phyloP scores from a whole-genome alignment of 2,113 vertebrate genomes.

The Tachysurus fulvidraco region DNA sequence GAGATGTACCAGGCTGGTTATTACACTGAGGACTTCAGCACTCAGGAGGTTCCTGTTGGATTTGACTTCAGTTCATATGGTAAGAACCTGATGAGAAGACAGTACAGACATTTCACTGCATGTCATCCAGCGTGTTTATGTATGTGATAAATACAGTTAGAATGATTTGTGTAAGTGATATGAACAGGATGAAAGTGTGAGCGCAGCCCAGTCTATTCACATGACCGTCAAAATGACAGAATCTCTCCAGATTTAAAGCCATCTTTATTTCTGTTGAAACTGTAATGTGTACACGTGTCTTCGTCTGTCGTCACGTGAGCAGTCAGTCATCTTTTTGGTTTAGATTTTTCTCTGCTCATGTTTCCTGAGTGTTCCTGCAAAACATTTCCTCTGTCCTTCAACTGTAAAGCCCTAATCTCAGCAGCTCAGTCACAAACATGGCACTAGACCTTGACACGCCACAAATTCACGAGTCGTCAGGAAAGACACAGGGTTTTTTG shows the following conservation, averaged over 20 bases:
- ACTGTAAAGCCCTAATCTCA: conserved; percentile 56
- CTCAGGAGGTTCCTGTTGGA: conserved; percentile 76
- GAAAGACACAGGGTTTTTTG: conserved; percentile 51
- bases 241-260: background rate
- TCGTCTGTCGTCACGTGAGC: no score
- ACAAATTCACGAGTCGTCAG: conserved; percentile 50
- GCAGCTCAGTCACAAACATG: conserved; percentile 64
- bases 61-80: conserved; percentile 77
- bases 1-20: conserved; percentile 73
- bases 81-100: conserved; percentile 53
- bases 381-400: conserved; percentile 64
- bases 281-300: background rate
- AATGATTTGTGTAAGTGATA: no score
- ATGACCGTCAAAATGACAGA: background rate
- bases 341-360: conserved; percentile 33
- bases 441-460: conserved; percentile 67
- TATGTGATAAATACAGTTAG: no score
- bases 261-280: background rate
- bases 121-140: no score
- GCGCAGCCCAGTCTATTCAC: background rate
- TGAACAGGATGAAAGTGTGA: background rate
- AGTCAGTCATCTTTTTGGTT: background rate
- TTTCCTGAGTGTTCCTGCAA: conserved; percentile 68
- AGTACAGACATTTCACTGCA: no score
- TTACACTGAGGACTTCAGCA: conserved; percentile 75